phyloP scores from a whole-genome alignment of 2,797 vertebrate species.

The Mus minutoides region DNA sequence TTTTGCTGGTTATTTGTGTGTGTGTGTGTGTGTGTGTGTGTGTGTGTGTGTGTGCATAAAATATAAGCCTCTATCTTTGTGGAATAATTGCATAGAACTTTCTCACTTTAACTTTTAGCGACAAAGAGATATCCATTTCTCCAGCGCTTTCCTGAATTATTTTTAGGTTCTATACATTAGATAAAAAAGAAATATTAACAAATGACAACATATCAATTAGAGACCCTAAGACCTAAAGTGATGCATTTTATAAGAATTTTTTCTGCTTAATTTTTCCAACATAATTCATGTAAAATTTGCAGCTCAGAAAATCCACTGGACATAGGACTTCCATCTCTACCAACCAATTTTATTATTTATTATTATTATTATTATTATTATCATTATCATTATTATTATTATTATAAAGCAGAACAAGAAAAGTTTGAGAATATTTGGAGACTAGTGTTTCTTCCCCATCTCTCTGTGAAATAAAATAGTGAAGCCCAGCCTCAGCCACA shows the following conservation, averaged over 20 bases:
- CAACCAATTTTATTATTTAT: not conserved
- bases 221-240: not conserved
- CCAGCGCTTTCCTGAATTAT: not conserved
- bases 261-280: not conserved
- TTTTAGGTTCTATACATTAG: not conserved
- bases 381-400: too few relatives aligned
- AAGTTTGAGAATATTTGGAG: not conserved
- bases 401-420: not conserved
- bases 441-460: not conserved
- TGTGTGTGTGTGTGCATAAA: not conserved
- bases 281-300: too few relatives aligned
- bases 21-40: too few relatives aligned
- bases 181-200: not conserved
- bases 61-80: not conserved
- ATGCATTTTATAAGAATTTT: not conserved
- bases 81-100: not conserved
- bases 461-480: not conserved
- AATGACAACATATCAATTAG: too few relatives aligned
- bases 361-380: too few relatives aligned
- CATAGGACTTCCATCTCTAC: not conserved
- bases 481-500: not conserved
- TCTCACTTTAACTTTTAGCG: not conserved
- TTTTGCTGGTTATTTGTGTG: too few relatives aligned
- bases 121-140: not conserved
- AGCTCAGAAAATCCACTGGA: not conserved